A percentile compares a stretch with the other conserved stretches of the same genome.
Conservation (phyloP, 2,113 vertebrate genomes). For the Sigmodon hispidus region DNA sequence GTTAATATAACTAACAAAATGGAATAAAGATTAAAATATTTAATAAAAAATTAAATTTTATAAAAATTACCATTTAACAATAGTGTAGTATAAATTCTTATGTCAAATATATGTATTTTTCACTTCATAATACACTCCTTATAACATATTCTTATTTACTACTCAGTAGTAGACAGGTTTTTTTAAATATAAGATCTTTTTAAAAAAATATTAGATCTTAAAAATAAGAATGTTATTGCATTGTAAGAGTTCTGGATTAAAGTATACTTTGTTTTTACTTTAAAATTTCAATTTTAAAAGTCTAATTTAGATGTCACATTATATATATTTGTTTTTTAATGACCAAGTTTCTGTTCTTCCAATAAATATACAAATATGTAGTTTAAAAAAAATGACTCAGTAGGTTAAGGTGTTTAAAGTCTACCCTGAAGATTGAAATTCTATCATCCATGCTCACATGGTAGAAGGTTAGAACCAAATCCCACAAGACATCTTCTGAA, state of each 20-base stretch:
- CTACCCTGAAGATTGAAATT: rapidly evolving
- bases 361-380: background rate
- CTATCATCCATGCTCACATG: no score
- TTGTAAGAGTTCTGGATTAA: background rate
- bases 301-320: background rate
- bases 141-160: no score
- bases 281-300: background rate
- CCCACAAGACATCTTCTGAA: background rate
- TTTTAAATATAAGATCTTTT: background rate
- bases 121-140: background rate
- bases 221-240: background rate
- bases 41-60: background rate
- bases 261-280: background rate
- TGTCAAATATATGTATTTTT: background rate
- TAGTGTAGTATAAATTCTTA: background rate
- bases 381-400: background rate
- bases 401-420: background rate
- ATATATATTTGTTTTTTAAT: background rate
- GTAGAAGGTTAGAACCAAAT: background rate
- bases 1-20: background rate
- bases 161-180: background rate
- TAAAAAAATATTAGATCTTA: no score
- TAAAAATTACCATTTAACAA: background rate
- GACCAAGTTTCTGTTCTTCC: background rate
- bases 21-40: background rate